These are phyloP conservation scores for Chironomus riparius DNA, from an alignment of 2,888 invertebrate genomes.

Conservation along the genomic window DNA sequence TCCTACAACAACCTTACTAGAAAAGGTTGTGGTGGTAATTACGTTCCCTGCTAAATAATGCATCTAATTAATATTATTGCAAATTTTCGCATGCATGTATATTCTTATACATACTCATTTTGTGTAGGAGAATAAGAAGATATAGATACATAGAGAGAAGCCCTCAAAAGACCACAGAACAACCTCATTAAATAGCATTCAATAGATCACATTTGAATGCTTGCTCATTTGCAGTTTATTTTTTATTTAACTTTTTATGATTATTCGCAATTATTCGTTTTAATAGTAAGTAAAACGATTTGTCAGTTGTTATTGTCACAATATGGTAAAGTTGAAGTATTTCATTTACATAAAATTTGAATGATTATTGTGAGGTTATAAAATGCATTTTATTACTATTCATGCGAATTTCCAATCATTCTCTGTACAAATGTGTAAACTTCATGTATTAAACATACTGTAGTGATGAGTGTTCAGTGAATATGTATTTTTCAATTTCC, in stretches of 20 bases:
- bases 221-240: neutral
- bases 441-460: no score
- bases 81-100: neutral
- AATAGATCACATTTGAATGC: neutral
- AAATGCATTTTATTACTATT: no score
- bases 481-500: no score
- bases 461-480: no score
- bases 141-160: neutral
- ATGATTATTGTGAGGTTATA: no score
- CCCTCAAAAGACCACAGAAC: constrained; percentile 16
- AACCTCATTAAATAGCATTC: neutral
- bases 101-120: neutral
- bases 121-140: neutral
- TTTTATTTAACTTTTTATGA: neutral
- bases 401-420: no score
- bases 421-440: no score
- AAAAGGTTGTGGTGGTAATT: constrained; percentile 2
- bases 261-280: neutral
- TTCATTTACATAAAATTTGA: no score
- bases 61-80: constrained; percentile 3
- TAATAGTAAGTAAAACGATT: neutral
- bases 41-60: neutral
- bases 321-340: no score
- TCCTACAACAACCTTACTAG: no score
- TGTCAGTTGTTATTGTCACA: no score